Evolutionary conservation across 2,797 vertebrate genomes (phyloP), one percentile per base, ranked within the genome.

Genomic region (Mormyrus proboscirostris): DNA sequence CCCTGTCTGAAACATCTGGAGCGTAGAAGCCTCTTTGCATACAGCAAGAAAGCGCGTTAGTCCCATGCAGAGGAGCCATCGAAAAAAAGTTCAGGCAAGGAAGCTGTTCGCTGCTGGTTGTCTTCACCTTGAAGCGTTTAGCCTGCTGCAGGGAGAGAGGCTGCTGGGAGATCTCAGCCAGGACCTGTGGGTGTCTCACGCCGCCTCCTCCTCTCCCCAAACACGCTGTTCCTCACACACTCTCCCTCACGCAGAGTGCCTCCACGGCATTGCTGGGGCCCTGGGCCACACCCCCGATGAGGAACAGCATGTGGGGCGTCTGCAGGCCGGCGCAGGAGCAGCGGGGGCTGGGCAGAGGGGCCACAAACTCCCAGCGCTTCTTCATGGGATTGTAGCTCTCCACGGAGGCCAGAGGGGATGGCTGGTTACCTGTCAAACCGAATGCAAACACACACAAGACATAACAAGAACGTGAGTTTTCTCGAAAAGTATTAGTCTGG

Each of bases 251-350:
- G 93, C 97, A 97, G 86, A 99, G 95, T 8, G 97, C 97, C 93
- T 99, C 99, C 16, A 99, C 97, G 0, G 97, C 97, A 0, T 96
- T 94, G 90, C 98, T 99, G 93, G 99, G 99, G 89, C 97, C 98
- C 93, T 99, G 98, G n/a, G 97, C 96, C 51, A 99, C 98, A 19
- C 98, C 98, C 0, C 98, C 98, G 0, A 99, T 97, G 90, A 98
- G 91, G 57, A 98, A 97, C 79, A 99, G 96, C 94, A 97, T 95
- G 92, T 94, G 93, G 88, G 95, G 90, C 0, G 95, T 94, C 14
- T 95, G 96, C 90, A 98, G 94, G 90, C 96, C 95, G 41, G 97
- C 96, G 79, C 97, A 98, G 91, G 98, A 99, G 92, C 98, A 99
- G 92, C 98, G 97, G 0, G 97, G 97, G 0, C 96, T 98, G 50